A percentile compares a stretch with the other conserved stretches of the same genome.
phyloP scores from a whole-genome alignment of 2,113 vertebrate species.

The Macroglossus sobrinus region DNA sequence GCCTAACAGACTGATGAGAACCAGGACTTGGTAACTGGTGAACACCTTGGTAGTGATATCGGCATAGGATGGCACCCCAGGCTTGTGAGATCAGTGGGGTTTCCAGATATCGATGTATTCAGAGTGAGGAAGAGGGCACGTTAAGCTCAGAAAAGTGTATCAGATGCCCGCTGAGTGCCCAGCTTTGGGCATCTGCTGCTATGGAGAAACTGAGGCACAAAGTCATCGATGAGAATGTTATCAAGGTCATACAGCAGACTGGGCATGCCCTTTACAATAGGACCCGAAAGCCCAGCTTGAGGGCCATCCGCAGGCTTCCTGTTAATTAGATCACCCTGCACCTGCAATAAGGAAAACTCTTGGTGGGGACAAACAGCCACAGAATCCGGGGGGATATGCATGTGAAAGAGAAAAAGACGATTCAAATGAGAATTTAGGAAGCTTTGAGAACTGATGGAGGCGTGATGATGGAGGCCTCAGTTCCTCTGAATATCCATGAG shows the following conservation, averaged over 20 bases:
- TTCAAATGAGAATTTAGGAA: neutral
- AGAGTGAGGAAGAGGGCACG: neutral
- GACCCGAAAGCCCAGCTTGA: neutral
- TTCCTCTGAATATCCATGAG: neutral
- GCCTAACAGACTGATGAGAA: accelerated
- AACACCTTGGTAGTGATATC: neutral
- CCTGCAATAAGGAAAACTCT: neutral
- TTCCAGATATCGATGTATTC: neutral
- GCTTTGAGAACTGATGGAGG: neutral
- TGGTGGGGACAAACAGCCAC: neutral
- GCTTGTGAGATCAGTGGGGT: neutral
- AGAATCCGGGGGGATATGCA: neutral
- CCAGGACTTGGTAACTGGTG: neutral
- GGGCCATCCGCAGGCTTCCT: neutral
- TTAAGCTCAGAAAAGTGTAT: neutral
- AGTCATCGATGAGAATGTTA: neutral
- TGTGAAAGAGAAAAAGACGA: neutral
- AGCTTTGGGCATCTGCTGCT: neutral
- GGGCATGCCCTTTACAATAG: no score
- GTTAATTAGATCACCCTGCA: neutral
- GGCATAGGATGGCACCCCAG: accelerated
- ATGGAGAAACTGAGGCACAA: neutral
- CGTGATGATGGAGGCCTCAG: neutral
- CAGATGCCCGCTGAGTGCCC: neutral
- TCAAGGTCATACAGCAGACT: no score